Percentiles rank a stretch among this genome's conserved stretches.
Evolutionary conservation across 2,113 vertebrate genomes (phyloP).

Genomic region (Scopus umbretta): DNA sequence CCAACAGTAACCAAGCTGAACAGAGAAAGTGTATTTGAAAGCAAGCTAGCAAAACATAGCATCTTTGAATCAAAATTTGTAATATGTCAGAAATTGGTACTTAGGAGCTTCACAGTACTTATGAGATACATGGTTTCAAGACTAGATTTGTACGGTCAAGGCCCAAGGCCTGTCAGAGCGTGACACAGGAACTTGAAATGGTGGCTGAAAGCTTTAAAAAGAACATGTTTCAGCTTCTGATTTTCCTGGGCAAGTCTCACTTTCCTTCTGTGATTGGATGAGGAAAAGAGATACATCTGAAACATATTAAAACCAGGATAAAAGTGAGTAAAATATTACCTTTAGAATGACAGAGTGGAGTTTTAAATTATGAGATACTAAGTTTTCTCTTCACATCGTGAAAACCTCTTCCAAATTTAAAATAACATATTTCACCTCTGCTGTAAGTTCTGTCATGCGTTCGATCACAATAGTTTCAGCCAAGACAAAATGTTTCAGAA

Average conservation of each 20-base stretch:
- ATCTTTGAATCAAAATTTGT: neutral
- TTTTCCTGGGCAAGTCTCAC: neutral
- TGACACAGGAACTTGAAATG: neutral
- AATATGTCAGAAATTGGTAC: neutral
- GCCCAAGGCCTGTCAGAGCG: neutral
- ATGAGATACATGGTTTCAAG: neutral
- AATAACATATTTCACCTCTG: neutral
- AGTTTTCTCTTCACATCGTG: slow-evolving; percentile 9
- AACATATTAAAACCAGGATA: neutral
- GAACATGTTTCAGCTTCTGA: neutral
- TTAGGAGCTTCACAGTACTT: neutral
- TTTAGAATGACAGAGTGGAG: neutral
- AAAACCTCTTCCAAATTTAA: slow-evolving; percentile 10
- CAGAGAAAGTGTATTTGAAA: neutral
- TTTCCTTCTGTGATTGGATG: neutral
- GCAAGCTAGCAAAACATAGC: neutral
- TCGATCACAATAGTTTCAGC: neutral
- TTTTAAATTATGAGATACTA: neutral
- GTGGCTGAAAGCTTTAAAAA: slow-evolving; percentile 1
- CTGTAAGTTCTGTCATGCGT: neutral
- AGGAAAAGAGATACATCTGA: neutral
- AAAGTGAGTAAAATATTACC: slow-evolving; percentile 33
- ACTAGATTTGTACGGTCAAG: neutral
- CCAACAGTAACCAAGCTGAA: neutral
- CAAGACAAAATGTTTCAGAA: slow-evolving; percentile 4